phyloP scores from a whole-genome alignment of 2,888 invertebrate genomes.

The Caenorhabditis angaria region DNA sequence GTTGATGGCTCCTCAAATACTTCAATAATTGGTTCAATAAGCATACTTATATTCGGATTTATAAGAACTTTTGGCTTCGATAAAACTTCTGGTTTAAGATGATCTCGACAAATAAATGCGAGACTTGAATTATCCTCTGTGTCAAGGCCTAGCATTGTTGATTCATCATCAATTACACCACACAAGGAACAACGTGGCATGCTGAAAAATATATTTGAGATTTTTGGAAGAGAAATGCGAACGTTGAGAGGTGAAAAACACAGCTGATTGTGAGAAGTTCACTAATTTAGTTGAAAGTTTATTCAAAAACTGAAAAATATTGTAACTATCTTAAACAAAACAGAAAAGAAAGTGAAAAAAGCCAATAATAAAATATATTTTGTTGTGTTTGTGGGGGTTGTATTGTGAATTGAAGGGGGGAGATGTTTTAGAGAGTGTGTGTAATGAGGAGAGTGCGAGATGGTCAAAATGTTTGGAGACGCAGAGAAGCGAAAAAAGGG shows the following conservation, averaged over 20 bases:
- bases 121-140: not conserved
- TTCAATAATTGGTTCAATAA: no score
- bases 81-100: not conserved
- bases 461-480: slow-evolving; percentile 15
- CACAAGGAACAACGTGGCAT: not conserved
- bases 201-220: no score
- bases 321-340: not conserved
- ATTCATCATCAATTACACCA: not conserved
- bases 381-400: slow-evolving; percentile 14
- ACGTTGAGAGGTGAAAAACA: no score
- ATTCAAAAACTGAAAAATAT: not conserved
- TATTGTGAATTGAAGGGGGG: slow-evolving; percentile 11
- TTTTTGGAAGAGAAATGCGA: no score
- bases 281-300: no score
- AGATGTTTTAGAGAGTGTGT: slow-evolving; percentile 13
- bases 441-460: slow-evolving; percentile 14
- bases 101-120: not conserved
- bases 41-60: no score
- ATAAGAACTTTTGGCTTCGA: not conserved
- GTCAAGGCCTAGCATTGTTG: not conserved
- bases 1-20: not conserved
- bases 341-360: slow-evolving; percentile 7
- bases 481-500: slow-evolving; percentile 18
- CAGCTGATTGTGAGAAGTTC: no score
- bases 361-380: slow-evolving; percentile 12